Evolutionary conservation across 2,797 vertebrate species (phyloP).

Genomic region (Sciurus vulgaris): DNA sequence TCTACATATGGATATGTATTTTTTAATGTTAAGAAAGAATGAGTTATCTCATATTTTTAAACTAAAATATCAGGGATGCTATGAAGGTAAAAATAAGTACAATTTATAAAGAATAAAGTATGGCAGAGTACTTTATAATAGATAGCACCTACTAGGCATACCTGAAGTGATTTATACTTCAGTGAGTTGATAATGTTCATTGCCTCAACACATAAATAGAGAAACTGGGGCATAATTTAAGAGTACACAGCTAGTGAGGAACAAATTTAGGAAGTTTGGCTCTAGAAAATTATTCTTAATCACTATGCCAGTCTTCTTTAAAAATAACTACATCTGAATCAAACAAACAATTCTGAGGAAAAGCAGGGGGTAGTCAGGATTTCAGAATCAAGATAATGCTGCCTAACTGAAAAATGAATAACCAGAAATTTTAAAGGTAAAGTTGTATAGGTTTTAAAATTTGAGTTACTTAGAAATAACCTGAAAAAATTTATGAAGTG

Average conservation of each 20-base stretch:
- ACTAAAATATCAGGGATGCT: background rate
- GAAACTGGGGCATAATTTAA: background rate
- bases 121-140: background rate
- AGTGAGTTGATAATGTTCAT: background rate
- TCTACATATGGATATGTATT: background rate
- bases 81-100: background rate
- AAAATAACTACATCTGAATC: background rate
- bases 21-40: background rate
- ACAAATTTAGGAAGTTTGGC: background rate
- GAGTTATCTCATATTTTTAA: background rate
- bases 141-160: background rate
- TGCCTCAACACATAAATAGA: background rate
- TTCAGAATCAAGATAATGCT: background rate
- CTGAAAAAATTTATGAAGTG: background rate
- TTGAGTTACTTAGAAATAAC: conserved; percentile 5
- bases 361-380: background rate
- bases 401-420: background rate
- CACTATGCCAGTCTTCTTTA: background rate
- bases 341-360: background rate
- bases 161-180: background rate
- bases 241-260: background rate
- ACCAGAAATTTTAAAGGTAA: background rate
- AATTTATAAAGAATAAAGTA: background rate
- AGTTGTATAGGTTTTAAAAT: background rate
- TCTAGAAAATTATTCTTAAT: background rate